A percentile compares a stretch with the other conserved stretches of the same genome.
Conservation (phyloP, 2,113 vertebrate species). For the Hippocampus barbouri region DNA sequence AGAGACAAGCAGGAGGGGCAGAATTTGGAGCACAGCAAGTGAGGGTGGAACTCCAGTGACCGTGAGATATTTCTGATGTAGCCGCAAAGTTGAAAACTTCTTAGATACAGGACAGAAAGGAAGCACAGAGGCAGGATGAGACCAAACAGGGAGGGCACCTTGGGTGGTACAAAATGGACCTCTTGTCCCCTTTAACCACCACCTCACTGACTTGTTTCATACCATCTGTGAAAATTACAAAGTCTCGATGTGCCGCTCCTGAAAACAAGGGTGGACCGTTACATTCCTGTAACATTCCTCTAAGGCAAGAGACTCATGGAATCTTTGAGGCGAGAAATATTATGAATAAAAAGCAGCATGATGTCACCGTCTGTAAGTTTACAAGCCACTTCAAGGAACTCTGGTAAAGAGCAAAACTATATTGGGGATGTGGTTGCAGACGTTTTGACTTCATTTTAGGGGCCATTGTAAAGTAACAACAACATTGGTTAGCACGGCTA, state of each 20-base stretch:
- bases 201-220: constrained; percentile 24
- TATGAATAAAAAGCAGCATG: constrained; percentile 37
- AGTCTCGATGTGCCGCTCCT: constrained; percentile 21
- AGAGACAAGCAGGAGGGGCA: constrained; percentile 22
- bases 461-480: constrained; percentile 29
- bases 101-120: constrained; percentile 15
- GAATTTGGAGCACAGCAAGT: constrained; percentile 23
- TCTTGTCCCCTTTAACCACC: constrained; percentile 11
- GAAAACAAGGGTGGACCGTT: constrained; percentile 42
- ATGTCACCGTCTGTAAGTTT: constrained; percentile 40
- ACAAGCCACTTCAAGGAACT: constrained; percentile 31
- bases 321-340: constrained; percentile 19
- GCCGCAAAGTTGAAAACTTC: constrained; percentile 22
- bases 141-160: not conserved
- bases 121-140: constrained; percentile 5
- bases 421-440: constrained; percentile 31
- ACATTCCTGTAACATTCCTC: constrained; percentile 43
- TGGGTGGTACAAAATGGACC: constrained; percentile 9
- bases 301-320: constrained; percentile 27
- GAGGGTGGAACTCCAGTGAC: constrained; percentile 45
- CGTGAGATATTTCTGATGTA: constrained; percentile 15
- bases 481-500: constrained; percentile 27
- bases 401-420: constrained; percentile 13
- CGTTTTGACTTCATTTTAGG: constrained; percentile 5
- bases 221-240: constrained; percentile 29